Conservation (phyloP, 2,797 vertebrate species). For the Simalia tracyae region DNA sequence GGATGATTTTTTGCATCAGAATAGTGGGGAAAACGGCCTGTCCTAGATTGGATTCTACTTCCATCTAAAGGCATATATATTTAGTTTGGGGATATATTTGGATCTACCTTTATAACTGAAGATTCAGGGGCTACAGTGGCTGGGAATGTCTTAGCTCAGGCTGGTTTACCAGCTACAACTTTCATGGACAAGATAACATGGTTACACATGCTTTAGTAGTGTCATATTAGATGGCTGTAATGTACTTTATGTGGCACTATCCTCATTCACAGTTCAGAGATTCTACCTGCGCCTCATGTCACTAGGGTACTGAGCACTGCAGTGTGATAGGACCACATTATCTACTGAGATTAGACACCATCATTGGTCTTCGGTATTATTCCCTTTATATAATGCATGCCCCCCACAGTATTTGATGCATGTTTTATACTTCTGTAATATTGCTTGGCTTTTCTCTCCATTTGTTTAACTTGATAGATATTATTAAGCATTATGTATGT, state of each 20-base stretch:
- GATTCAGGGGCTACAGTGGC: neutral
- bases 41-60: too few relatives aligned
- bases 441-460: neutral
- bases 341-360: neutral
- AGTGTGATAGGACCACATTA: neutral
- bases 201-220: neutral
- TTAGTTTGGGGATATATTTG: too few relatives aligned
- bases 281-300: neutral
- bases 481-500: neutral
- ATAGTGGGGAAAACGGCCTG: neutral
- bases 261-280: neutral
- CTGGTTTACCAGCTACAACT: neutral
- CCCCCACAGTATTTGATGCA: neutral
- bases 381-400: neutral
- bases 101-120: too few relatives aligned
- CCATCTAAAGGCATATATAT: too few relatives aligned
- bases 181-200: neutral
- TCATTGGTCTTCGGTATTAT: neutral
- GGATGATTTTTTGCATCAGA: neutral
- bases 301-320: neutral
- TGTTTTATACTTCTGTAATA: neutral
- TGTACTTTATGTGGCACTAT: neutral
- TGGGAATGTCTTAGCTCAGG: neutral
- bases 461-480: neutral
- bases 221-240: neutral